A percentile compares a stretch with the other conserved stretches of the same genome.
These are phyloP conservation scores for Bradypus variegatus DNA, from an alignment of 2,797 vertebrate genomes.

Conservation along the genomic window DNA sequence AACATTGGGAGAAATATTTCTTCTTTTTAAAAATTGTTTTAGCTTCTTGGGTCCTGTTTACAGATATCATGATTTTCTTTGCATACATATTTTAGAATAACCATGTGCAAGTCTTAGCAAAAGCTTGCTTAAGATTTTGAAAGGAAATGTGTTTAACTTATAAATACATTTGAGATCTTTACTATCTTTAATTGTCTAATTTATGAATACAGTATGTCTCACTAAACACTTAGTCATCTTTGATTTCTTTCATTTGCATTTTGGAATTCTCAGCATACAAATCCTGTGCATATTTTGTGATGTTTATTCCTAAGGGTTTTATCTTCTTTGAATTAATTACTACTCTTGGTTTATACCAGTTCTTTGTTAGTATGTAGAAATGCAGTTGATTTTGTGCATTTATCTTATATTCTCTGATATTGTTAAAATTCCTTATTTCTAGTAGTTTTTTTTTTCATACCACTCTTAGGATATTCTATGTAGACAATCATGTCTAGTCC, in stretches of 20 bases:
- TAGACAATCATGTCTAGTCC: neutral
- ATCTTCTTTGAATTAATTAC: neutral
- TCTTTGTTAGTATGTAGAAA: neutral
- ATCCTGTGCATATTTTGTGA: neutral
- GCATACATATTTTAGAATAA: neutral
- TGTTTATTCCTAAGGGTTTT: neutral
- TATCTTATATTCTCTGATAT: neutral
- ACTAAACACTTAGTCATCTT: neutral
- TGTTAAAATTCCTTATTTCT: neutral
- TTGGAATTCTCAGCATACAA: neutral
- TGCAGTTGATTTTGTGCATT: neutral
- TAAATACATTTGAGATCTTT: neutral
- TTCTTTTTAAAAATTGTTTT: neutral
- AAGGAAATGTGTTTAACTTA: too few relatives aligned
- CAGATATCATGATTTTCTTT: neutral
- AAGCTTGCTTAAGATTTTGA: neutral
- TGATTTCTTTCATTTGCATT: neutral
- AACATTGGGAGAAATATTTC: neutral
- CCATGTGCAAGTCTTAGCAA: neutral
- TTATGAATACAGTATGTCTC: neutral
- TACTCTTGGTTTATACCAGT: neutral
- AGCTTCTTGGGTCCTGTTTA: neutral
- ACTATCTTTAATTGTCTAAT: neutral
- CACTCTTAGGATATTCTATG: neutral
- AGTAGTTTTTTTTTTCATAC: neutral